Percentiles rank a stretch among this genome's conserved stretches.
These are phyloP conservation scores for Onychostruthus taczanowskii DNA, from an alignment of 2,113 vertebrate species.

Conservation along the genomic window DNA sequence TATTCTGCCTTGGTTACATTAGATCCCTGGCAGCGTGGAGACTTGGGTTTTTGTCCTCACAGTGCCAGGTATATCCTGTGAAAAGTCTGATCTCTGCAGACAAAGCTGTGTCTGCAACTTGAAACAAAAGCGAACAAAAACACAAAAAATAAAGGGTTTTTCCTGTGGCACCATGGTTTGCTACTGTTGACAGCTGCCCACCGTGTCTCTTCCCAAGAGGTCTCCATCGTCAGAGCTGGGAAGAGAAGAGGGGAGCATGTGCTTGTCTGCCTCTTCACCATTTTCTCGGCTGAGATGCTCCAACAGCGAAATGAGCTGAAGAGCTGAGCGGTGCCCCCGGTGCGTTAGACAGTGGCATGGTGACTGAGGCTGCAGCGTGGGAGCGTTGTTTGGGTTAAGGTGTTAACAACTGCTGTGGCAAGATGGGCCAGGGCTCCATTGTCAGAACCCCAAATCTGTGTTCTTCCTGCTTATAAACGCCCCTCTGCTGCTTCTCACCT, in stretches of 20 bases:
- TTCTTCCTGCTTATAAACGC: neutral
- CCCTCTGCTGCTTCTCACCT: neutral
- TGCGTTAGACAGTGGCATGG: neutral
- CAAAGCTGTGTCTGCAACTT: neutral
- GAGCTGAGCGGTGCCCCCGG: neutral
- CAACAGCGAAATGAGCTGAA: rapidly evolving
- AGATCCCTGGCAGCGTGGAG: neutral
- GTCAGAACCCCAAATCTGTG: neutral
- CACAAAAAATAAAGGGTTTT: neutral
- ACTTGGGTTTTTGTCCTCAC: neutral
- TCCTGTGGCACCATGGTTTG: neutral
- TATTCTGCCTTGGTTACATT: neutral
- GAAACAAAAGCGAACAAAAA: neutral
- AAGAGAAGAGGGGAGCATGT: neutral
- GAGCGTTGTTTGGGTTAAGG: neutral
- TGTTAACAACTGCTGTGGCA: neutral
- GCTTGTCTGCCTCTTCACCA: neutral
- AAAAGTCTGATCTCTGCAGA: neutral
- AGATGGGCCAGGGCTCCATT: neutral
- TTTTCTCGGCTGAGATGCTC: neutral
- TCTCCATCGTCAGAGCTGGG: neutral
- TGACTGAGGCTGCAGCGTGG: neutral
- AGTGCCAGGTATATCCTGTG: neutral
- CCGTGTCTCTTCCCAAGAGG: neutral
- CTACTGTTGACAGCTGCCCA: neutral